Base-by-base conservation (phyloP, 2,113 vertebrate genomes). In the Corynorhinus townsendii region DNA sequence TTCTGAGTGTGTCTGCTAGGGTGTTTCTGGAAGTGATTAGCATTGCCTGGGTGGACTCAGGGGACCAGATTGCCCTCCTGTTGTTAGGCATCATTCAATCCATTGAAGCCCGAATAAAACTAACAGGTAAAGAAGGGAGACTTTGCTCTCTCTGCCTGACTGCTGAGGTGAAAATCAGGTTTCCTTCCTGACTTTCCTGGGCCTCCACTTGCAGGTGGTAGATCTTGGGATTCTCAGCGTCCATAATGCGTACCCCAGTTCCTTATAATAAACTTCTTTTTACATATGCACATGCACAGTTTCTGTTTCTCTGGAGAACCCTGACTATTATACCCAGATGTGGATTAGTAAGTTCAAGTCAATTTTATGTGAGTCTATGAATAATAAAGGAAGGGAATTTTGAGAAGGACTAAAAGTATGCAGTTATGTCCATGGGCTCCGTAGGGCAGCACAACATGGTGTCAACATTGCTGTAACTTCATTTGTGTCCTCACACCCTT, bases 361-460 rank as follows among this genome's bases (percentile, higher is more conserved):
- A 71, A 76, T 66, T 89, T 64, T 68, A 81, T 2, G 4, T n/a
- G 28, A 59, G 54, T 43, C 26, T 79, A 83, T 92, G 75, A 59
- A 47, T 45, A 54, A 38, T 40, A 77, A 87, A 5, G 22, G 24
- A 73, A 47, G 52, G 19, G 8, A 47, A 85, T 59, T 90, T 69
- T 56, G 26, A 86, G 80, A 73, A 52, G 17, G 28, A 77, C 22
- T 54, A 24, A 15, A 87, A 68, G 11, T 26, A 26, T 62, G 22
- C 4, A 26, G 20, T 49, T 47, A 40, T 11, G 43, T 22, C 59
- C 71, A 35, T 6, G 22, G 59, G 10, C 11, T 52, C 3, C 22
- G 3, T 7, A 5, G 40, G 5, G 35, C n/a, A 40, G 4, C 22
- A 76, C 14, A 38, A 11, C 1, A 14, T 0, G 20, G 14, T n/a